Conservation (phyloP, 2,113 vertebrate genomes). For the Syngnathus floridae region DNA sequence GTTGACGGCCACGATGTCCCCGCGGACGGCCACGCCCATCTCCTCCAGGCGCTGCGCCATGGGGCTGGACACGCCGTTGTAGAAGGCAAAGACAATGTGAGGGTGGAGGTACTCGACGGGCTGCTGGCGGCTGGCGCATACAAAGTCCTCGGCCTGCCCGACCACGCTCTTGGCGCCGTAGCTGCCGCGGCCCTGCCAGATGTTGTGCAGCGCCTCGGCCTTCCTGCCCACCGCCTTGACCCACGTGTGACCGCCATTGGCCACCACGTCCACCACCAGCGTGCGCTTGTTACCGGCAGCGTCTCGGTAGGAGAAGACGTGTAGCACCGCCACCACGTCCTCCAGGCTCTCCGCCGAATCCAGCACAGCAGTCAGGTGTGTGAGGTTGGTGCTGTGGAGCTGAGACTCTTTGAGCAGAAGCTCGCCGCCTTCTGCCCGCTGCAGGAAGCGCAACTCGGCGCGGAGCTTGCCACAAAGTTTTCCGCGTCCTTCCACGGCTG, state of each 20-base stretch:
- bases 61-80: constrained; percentile 86
- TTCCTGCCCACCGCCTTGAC: constrained; percentile 94
- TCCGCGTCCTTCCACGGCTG: constrained; percentile 80
- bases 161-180: constrained; percentile 90
- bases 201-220: constrained; percentile 92
- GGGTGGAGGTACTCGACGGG: constrained; percentile 86
- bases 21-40: constrained; percentile 87
- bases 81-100: constrained; percentile 90
- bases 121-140: constrained; percentile 84
- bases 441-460: constrained; percentile 87
- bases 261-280: constrained; percentile 90
- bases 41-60: constrained; percentile 82
- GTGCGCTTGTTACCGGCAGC: constrained; percentile 72
- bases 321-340: constrained; percentile 80
- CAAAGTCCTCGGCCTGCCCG: constrained; percentile 85
- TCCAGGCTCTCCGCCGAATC: constrained; percentile 84
- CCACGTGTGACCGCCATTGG: constrained; percentile 86
- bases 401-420: constrained; percentile 87
- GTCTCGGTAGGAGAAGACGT: constrained; percentile 83
- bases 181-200: constrained; percentile 94
- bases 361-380: constrained; percentile 85
- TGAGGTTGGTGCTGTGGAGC: constrained; percentile 92
- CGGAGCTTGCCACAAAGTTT: constrained; percentile 88
- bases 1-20: constrained; percentile 87
- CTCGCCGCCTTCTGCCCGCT: constrained; percentile 80